These are phyloP conservation scores for Chelidonichthys spinosus DNA, from an alignment of 2,797 vertebrate genomes.

Conservation along the genomic window DNA sequence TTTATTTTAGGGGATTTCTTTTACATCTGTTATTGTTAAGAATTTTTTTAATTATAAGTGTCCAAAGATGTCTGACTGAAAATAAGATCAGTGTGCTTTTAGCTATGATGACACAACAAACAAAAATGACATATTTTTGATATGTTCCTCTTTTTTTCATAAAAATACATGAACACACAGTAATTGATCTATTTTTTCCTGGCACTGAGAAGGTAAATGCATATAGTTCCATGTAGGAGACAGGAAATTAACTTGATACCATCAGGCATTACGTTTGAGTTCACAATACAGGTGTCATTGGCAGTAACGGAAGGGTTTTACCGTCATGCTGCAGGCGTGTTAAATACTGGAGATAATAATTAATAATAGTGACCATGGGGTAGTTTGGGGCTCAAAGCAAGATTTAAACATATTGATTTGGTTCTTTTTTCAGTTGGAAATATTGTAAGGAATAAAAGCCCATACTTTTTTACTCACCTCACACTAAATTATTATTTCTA, in stretches of 20 bases:
- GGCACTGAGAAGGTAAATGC: not conserved
- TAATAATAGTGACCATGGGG: constrained; percentile 6
- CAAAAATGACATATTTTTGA: not conserved
- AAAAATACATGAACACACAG: constrained; percentile 3
- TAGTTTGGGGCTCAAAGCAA: constrained; percentile 10
- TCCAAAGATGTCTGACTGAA: too few species aligned
- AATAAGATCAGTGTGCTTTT: not conserved
- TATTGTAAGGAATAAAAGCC: not conserved
- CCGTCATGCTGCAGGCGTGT: constrained; percentile 12
- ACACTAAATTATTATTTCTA: not conserved
- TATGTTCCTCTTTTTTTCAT: not conserved
- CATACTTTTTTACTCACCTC: not conserved
- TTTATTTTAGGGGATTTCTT: not conserved
- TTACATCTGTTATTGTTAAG: not conserved
- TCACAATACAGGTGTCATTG: not conserved
- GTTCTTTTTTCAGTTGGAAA: not conserved
- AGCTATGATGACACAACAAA: constrained; percentile 6
- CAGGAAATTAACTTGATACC: not conserved
- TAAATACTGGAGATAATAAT: constrained; percentile 3
- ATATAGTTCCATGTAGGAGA: constrained; percentile 2
- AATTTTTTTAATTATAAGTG: not conserved
- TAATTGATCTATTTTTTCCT: not conserved
- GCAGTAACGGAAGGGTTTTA: not conserved
- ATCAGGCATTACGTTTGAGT: constrained; percentile 11
- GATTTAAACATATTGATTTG: constrained; percentile 1